phyloP scores from a whole-genome alignment of 2,113 vertebrate species.

The Uria lomvia region DNA sequence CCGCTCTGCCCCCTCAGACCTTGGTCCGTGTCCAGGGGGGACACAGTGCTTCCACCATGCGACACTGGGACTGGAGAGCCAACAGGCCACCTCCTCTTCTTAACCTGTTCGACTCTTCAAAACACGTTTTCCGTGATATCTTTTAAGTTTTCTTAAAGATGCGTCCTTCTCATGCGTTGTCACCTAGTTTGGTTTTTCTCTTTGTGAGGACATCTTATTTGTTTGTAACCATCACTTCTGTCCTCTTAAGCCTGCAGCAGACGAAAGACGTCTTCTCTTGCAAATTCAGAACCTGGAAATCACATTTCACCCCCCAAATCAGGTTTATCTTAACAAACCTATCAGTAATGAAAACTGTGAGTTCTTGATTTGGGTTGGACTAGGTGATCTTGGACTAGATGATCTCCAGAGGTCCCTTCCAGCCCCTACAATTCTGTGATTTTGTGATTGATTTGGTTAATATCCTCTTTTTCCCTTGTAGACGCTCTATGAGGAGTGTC shows the following conservation, averaged over 20 bases:
- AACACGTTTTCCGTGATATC: neutral
- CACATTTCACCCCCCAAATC: neutral
- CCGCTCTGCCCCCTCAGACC: neutral
- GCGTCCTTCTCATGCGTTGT: rapidly evolving
- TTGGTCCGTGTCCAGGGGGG: rapidly evolving
- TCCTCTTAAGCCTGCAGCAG: neutral
- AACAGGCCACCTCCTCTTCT: too few relatives aligned
- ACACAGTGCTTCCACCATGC: rapidly evolving
- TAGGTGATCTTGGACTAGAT: too few relatives aligned
- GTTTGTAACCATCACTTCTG: neutral
- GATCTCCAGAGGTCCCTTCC: too few relatives aligned
- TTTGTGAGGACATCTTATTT: neutral
- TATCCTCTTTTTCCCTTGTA: neutral
- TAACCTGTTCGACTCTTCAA: rapidly evolving
- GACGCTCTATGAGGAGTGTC: neutral
- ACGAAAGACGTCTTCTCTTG: neutral
- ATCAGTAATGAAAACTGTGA: neutral
- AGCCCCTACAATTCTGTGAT: too few relatives aligned
- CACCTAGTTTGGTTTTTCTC: neutral
- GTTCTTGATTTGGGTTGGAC: neutral
- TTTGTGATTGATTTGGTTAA: neutral
- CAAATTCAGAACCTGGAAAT: neutral
- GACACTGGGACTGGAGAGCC: neutral
- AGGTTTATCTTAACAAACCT: neutral
- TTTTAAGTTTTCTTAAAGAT: neutral